A percentile compares a stretch with the other conserved stretches of the same genome.
phyloP scores from a whole-genome alignment of 2,888 invertebrate genomes.

The Thera britannica region DNA sequence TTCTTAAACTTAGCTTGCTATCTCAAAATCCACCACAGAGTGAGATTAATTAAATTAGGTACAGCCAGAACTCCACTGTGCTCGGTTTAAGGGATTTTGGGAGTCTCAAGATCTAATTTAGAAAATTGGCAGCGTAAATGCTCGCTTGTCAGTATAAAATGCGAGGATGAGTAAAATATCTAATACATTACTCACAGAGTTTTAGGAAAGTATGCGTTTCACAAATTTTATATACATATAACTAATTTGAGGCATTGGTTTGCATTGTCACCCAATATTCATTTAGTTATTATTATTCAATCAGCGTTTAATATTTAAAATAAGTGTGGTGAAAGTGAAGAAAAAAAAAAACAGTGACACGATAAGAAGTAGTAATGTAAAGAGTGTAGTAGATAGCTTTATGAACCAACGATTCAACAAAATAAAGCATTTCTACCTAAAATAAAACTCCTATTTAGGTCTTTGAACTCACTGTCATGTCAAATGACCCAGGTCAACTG shows the following conservation, averaged over 20 bases:
- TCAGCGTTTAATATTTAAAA: no score
- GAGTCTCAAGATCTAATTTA: constrained; percentile 35
- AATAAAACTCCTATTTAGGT: not conserved
- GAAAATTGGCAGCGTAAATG: constrained; percentile 33
- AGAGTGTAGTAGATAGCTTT: no score
- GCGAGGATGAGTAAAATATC: constrained; percentile 1
- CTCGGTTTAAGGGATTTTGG: constrained; percentile 38
- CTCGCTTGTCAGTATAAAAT: constrained; percentile 16
- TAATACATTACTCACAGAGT: not conserved
- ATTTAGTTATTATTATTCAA: no score
- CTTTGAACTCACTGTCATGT: constrained; percentile 8
- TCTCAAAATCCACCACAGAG: constrained; percentile 25
- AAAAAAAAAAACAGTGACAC: no score
- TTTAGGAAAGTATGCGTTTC: not conserved
- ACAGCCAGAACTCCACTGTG: constrained; percentile 32
- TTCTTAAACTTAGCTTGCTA: not conserved
- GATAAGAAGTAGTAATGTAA: no score
- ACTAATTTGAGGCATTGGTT: no score
- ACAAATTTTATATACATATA: not conserved
- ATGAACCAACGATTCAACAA: not conserved
- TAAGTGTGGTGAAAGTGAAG: no score
- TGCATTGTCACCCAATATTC: not conserved
- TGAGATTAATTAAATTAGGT: constrained; percentile 54
- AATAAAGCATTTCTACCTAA: not conserved
- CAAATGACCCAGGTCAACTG: constrained; percentile 21